These are phyloP conservation scores for Amphipoea lucens DNA, from an alignment of 2,888 invertebrate genomes.

Conservation along the genomic window DNA sequence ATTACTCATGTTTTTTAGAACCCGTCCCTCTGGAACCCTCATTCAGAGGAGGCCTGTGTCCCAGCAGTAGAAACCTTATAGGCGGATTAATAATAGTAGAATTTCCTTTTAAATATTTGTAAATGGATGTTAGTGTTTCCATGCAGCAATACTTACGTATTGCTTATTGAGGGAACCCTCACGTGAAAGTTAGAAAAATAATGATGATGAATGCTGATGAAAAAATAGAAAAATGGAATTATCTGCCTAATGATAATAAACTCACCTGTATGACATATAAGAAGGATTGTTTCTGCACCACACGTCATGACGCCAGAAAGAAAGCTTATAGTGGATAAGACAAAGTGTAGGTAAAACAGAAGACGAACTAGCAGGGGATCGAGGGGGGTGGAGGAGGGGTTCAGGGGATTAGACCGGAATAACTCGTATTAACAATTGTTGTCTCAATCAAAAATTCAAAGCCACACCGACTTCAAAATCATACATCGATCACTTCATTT, in stretches of 20 bases:
- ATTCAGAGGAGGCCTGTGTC: too few relatives aligned
- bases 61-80: too few relatives aligned
- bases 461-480: neutral
- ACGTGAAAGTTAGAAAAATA: neutral
- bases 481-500: conserved; percentile 26
- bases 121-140: neutral
- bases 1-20: neutral
- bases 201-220: neutral
- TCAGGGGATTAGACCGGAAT: too few relatives aligned
- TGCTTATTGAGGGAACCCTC: too few relatives aligned
- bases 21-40: neutral
- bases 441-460: neutral
- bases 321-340: too few relatives aligned
- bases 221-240: neutral
- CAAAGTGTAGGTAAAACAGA: too few relatives aligned
- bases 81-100: neutral
- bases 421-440: neutral
- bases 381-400: too few relatives aligned
- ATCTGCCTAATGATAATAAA: neutral
- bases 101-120: neutral
- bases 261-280: neutral
- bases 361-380: too few relatives aligned
- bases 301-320: neutral
- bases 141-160: too few relatives aligned
- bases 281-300: neutral